A percentile compares a stretch with the other conserved stretches of the same genome.
Evolutionary conservation across 2,113 vertebrate genomes (phyloP).

Genomic region (Pongo pygmaeus): DNA sequence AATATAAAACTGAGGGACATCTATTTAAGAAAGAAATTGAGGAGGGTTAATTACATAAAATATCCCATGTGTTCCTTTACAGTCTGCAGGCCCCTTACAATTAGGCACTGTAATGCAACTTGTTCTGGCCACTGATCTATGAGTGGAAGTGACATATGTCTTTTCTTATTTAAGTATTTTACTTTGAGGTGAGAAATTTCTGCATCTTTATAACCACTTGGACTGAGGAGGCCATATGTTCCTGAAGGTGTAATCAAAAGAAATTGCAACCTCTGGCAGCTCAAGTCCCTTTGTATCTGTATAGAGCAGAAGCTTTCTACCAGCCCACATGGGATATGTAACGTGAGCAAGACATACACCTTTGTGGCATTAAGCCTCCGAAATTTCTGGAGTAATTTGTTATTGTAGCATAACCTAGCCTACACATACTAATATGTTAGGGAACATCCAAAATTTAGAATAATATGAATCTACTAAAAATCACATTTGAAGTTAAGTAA

Average conservation of each 20-base stretch:
- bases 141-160: background rate
- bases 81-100: background rate
- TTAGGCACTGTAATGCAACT: background rate
- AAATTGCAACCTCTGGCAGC: background rate
- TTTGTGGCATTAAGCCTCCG: background rate
- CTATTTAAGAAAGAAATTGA: background rate
- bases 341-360: background rate
- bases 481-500: background rate
- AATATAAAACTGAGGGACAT: background rate
- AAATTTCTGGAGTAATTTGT: background rate
- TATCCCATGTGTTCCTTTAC: background rate
- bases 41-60: background rate
- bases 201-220: background rate
- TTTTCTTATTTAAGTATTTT: background rate
- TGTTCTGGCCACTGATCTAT: background rate
- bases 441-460: background rate
- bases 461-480: background rate
- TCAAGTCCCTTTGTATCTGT: background rate
- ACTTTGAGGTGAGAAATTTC: background rate
- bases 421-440: background rate
- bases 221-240: background rate
- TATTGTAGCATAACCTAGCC: background rate
- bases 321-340: background rate
- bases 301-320: background rate
- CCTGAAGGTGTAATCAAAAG: background rate